Conservation (phyloP, 2,113 vertebrate genomes). For the Electrona antarctica region DNA sequence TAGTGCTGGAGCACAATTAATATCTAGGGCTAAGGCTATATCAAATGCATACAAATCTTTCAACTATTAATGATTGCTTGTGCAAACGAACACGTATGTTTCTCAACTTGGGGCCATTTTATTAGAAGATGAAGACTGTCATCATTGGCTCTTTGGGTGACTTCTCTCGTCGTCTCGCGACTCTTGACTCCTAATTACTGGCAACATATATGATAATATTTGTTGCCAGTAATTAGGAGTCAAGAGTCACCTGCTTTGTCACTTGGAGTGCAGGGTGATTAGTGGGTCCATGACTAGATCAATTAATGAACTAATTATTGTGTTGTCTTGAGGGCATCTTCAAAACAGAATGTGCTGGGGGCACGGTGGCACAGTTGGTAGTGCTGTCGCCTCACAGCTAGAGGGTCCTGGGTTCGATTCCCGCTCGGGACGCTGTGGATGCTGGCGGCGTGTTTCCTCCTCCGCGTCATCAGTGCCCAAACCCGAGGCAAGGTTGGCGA, state of each 20-base stretch:
- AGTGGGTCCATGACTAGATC: too few species aligned
- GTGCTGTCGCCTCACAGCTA: too few species aligned
- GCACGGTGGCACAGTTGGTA: too few species aligned
- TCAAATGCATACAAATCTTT: conserved; percentile 30
- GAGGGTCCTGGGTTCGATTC: too few species aligned
- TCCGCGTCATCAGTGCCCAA: too few species aligned
- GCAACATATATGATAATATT: not conserved
- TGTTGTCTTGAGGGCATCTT: too few species aligned
- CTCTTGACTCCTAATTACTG: too few species aligned
- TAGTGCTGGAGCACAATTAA: not conserved
- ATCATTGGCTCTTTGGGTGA: conserved; percentile 6
- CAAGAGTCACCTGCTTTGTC: not conserved
- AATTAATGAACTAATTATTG: conserved; percentile 13
- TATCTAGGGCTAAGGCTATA: conserved; percentile 28
- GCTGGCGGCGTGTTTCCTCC: too few species aligned
- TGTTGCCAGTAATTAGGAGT: too few species aligned
- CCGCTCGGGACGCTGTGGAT: too few species aligned
- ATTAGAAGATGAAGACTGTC: not conserved
- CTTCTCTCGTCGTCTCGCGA: conserved; percentile 13
- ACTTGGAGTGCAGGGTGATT: not conserved
- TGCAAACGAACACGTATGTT: conserved; percentile 7
- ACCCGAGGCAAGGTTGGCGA: too few species aligned
- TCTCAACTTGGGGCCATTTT: conserved; percentile 3
- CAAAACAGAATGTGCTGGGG: not conserved
- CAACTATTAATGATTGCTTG: conserved; percentile 20